phyloP scores from a whole-genome alignment of 2,113 vertebrate species.

The Phalacrocorax carbo region DNA sequence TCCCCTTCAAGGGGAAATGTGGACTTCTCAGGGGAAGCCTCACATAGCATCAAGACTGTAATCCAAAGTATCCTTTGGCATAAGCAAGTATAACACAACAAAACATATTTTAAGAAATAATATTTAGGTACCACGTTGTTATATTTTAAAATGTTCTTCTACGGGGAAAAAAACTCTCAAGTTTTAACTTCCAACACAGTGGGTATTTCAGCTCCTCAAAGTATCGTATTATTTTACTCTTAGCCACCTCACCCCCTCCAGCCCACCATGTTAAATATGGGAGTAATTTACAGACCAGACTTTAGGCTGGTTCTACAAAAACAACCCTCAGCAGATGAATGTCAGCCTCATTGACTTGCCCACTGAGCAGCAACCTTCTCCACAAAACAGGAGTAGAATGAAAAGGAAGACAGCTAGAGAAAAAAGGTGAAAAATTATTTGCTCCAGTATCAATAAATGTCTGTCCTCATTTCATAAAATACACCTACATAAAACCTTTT shows the following conservation, averaged over 20 bases:
- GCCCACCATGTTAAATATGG: not conserved
- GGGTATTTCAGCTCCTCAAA: not conserved
- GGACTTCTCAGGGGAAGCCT: not conserved
- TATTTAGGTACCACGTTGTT: not conserved
- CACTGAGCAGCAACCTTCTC: not conserved
- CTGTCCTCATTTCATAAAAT: not conserved
- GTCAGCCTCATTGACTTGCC: not conserved
- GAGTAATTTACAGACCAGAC: not conserved
- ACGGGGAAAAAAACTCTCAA: accelerated
- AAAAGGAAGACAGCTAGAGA: not conserved
- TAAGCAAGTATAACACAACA: not conserved
- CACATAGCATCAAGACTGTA: not conserved
- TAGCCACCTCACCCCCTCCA: not conserved
- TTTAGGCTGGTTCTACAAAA: not conserved
- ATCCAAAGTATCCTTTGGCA: not conserved
- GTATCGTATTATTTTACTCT: not conserved
- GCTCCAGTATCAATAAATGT: not conserved
- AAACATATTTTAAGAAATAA: not conserved
- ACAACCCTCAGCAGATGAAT: not conserved
- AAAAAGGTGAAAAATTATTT: not conserved
- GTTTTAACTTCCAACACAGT: not conserved
- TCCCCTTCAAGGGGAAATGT: not conserved
- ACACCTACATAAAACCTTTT: not conserved
- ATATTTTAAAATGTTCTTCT: not conserved
- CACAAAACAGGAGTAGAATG: not conserved